Evolutionary conservation across 35 echinoderm and acorn worm species (phyloP).

Genomic region (Lytechinus pictus): DNA sequence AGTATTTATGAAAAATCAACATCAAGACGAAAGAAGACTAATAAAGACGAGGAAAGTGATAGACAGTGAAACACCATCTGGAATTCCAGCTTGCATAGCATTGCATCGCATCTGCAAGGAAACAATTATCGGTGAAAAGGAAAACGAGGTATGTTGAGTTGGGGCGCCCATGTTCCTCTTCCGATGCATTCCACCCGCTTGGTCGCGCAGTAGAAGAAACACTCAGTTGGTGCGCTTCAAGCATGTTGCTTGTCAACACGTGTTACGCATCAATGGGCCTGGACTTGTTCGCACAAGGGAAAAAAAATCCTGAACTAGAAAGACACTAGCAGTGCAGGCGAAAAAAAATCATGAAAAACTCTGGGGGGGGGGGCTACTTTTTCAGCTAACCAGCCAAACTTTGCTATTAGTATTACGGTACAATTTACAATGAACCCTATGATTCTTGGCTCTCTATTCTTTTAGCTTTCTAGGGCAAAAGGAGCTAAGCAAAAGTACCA

Average conservation of each 20-base stretch:
- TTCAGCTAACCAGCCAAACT: no score
- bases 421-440: no score
- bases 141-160: neutral
- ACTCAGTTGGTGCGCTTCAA: neutral
- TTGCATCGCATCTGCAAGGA: neutral
- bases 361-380: no score
- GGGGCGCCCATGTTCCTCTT: neutral
- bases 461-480: no score
- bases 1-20: neutral
- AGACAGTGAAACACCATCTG: neutral
- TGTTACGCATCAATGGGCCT: conserved; percentile 29
- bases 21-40: neutral
- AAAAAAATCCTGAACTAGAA: no score
- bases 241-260: conserved; percentile 30
- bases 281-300: neutral
- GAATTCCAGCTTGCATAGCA: neutral
- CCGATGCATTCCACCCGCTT: neutral
- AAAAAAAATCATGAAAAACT: no score
- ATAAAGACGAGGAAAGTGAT: neutral
- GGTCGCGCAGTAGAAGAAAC: neutral
- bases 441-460: no score
- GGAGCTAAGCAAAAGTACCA: no score
- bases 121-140: conserved; percentile 8
- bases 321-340: no score
- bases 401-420: no score